phyloP scores from a whole-genome alignment of 2,888 invertebrate genomes.

The Lasioglossum pauxillum region DNA sequence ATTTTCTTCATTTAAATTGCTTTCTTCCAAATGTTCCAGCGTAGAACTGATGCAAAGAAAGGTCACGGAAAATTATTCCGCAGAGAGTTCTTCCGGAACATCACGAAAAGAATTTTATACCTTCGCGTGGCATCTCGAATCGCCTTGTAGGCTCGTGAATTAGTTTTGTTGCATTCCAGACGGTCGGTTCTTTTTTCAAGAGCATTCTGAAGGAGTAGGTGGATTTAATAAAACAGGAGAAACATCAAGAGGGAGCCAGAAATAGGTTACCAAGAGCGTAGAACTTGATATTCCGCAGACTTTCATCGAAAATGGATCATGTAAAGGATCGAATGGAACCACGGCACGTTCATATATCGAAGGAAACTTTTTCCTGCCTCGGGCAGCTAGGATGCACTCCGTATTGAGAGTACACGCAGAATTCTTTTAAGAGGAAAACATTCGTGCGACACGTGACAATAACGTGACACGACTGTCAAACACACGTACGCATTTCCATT shows the following conservation, averaged over 20 bases:
- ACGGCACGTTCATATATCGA: slow-evolving; percentile 54
- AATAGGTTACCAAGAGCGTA: slow-evolving; percentile 50
- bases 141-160: background rate
- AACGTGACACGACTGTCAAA: slow-evolving; percentile 77
- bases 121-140: background rate
- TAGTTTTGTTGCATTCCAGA: background rate
- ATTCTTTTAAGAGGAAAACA: slow-evolving; percentile 66
- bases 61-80: background rate
- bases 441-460: slow-evolving; percentile 77
- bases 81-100: background rate
- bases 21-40: background rate
- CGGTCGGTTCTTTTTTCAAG: background rate
- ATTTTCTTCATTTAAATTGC: background rate
- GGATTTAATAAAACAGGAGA: slow-evolving; percentile 35
- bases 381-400: slow-evolving; percentile 53
- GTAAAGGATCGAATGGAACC: slow-evolving; percentile 60
- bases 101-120: background rate
- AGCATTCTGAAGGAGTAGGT: background rate
- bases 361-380: slow-evolving; percentile 58
- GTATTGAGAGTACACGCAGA: slow-evolving; percentile 55
- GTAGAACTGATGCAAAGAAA: background rate
- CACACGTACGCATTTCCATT: slow-evolving; percentile 60
- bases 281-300: slow-evolving; percentile 65
- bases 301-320: slow-evolving; percentile 68
- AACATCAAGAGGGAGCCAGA: slow-evolving; percentile 30